phyloP scores from a whole-genome alignment of 2,888 invertebrate genomes.

The Brachyopa scutellaris region DNA sequence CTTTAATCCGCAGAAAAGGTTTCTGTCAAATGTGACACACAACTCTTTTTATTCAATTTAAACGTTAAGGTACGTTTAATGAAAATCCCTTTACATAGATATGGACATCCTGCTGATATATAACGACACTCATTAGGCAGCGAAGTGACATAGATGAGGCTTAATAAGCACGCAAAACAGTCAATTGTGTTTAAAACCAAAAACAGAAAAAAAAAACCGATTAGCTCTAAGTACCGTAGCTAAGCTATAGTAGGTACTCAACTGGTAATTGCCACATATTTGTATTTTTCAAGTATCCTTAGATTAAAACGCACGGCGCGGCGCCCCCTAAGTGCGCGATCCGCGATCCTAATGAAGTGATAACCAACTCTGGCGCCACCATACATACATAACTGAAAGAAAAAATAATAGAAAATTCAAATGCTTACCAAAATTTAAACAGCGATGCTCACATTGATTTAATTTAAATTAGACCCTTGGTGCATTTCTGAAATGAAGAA shows the following conservation, averaged over 20 bases:
- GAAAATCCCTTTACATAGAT: no score
- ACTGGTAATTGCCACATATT: neutral
- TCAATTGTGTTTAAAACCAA: no score
- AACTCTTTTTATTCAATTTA: no score
- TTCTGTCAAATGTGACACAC: no score
- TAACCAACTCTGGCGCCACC: slow-evolving; percentile 17
- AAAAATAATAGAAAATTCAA: neutral
- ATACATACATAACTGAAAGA: no score
- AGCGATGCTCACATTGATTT: slow-evolving; percentile 52
- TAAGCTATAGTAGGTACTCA: no score
- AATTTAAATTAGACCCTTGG: slow-evolving; percentile 5
- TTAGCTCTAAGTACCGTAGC: neutral
- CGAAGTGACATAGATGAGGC: no score
- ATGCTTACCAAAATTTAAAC: slow-evolving; percentile 51
- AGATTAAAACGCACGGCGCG: neutral
- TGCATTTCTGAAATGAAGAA: slow-evolving; percentile 51
- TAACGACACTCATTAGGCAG: no score
- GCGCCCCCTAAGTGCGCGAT: neutral
- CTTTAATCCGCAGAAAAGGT: no score
- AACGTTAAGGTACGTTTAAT: no score
- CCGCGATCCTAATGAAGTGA: neutral
- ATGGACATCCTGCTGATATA: no score
- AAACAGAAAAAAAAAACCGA: neutral
- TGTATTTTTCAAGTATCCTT: neutral
- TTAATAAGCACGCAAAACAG: no score